These are phyloP conservation scores for Balaenoptera acutorostrata DNA, from an alignment of 2,113 vertebrate species.

Conservation along the genomic window DNA sequence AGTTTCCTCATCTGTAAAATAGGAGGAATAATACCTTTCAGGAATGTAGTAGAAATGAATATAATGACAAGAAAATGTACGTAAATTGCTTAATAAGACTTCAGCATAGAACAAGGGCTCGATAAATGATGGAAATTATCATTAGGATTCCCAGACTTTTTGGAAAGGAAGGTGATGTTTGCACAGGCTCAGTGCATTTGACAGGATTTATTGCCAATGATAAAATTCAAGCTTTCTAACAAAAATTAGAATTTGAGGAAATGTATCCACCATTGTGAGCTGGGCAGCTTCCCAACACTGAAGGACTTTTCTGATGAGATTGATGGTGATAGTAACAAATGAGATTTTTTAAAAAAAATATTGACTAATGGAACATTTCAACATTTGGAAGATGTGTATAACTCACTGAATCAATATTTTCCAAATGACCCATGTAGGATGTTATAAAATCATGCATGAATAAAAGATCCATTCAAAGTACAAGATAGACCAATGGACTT, in stretches of 20 bases:
- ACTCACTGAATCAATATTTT: not conserved
- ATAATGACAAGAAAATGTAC: not conserved
- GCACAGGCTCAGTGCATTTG: not conserved
- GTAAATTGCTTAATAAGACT: not conserved
- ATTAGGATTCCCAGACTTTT: not conserved
- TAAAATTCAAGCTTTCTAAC: constrained; percentile 22
- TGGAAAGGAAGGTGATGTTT: not conserved
- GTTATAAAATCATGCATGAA: not conserved
- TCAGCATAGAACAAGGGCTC: not conserved
- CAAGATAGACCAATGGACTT: not conserved
- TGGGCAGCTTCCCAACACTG: not conserved
- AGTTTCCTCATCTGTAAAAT: not conserved
- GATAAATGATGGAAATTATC: not conserved
- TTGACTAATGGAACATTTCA: not conserved
- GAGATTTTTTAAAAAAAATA: not conserved
- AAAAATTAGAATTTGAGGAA: not conserved
- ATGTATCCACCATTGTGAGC: not conserved
- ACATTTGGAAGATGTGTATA: not conserved
- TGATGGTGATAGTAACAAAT: not conserved
- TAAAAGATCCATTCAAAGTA: not conserved
- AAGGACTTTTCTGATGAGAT: not conserved
- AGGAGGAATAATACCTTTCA: not conserved
- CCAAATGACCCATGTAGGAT: not conserved
- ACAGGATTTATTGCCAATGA: not conserved
- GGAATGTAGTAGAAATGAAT: not conserved